Evolutionary conservation across 1,140 invertebrate species (phyloP), one percentile per base, ranked within the genome.

Genomic region (Papilio glaucus): DNA sequence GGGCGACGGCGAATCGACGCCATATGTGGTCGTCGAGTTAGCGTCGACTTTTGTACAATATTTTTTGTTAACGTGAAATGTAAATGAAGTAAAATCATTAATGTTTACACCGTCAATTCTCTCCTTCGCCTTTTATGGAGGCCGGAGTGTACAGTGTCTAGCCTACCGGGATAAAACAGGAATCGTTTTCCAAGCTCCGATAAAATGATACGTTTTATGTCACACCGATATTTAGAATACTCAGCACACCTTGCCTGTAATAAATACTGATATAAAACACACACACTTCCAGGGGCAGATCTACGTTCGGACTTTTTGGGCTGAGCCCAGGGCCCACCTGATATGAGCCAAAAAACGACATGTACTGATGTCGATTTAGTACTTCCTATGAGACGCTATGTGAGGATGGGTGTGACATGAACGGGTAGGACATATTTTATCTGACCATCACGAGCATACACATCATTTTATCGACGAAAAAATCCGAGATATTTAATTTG

Each of bases 61-160:
- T 87, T 87, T 87, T 89, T 85, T 79, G 88, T 89, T 90, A 92
- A 92, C 86, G 70, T 78, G 69, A 82, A 88, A 88, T 77, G 84
- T 84, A 90, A 89, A 89, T 86, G 81, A 77, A 89, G 80, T 75
- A 85, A 83, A 85, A 90, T 92, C 85, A 90, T 89, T 89, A 88
- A 84, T 92, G 87, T 92, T 89, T 89, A 78, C 83, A 77, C 75
- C 82, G 78, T 82, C 75, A 85, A 86, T 89, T 87, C 80, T 73
- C 77, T 81, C 67, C 63, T 53, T 38, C 45, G 72, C 83, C 80
- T 86, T 91, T 89, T 88, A 87, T 84, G 84, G 83, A 38, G 49
- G 38, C 71, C 62, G 67, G 79, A 74, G 74, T 76, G 76, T 67
- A 49, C 62, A 71, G 37, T 73, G 73, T 13, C 12, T 18, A 1